phyloP scores from a whole-genome alignment of 2,888 invertebrate species.

The Leptopilina myrica region DNA sequence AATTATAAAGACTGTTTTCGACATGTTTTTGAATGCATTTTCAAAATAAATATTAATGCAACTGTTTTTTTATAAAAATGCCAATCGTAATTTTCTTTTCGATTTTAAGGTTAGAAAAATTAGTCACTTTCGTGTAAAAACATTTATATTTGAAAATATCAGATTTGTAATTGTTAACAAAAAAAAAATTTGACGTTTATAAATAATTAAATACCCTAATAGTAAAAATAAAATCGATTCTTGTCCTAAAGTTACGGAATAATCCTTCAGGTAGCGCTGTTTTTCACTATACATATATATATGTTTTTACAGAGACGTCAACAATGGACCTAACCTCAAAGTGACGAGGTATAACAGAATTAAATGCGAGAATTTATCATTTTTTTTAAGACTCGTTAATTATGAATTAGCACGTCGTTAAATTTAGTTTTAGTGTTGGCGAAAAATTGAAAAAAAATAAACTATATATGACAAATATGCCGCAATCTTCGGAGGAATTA shows the following conservation, averaged over 20 bases:
- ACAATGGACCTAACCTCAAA: constrained; percentile 6
- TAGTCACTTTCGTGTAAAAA: too few species aligned
- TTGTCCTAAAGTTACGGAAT: neutral
- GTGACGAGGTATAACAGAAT: neutral
- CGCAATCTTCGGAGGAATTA: constrained; percentile 54
- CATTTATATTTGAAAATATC: too few species aligned
- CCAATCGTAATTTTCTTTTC: too few species aligned
- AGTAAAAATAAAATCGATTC: too few species aligned
- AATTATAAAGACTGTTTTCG: neutral
- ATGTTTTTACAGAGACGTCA: neutral
- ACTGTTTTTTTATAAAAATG: too few species aligned
- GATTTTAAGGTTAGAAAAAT: too few species aligned
- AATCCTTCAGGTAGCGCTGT: neutral
- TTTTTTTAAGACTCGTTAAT: neutral
- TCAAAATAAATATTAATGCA: too few species aligned
- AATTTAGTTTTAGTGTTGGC: neutral
- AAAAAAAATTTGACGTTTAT: too few species aligned
- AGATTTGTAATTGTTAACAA: too few species aligned
- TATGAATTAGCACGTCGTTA: neutral
- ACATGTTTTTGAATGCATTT: neutral
- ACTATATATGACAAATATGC: constrained; percentile 46
- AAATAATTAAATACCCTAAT: too few species aligned
- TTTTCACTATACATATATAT: too few species aligned
- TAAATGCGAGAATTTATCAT: neutral
- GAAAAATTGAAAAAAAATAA: neutral